phyloP scores from a whole-genome alignment of 2,888 invertebrate genomes.

The Bombylius major region DNA sequence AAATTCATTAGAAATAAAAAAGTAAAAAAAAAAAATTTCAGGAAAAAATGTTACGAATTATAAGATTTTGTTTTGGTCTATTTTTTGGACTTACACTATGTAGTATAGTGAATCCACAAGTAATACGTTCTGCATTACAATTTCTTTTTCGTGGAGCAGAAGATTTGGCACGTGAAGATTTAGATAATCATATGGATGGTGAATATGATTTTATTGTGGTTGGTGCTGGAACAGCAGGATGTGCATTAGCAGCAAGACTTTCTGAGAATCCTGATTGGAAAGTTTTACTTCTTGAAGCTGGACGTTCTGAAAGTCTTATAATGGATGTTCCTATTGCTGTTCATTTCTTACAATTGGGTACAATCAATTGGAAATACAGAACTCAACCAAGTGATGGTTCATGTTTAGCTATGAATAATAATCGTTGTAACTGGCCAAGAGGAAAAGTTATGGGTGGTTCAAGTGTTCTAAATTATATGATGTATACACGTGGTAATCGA shows the following conservation, averaged over 20 bases:
- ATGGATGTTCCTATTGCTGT: constrained; percentile 68
- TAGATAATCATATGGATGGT: constrained; percentile 7
- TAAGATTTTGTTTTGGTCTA: background rate
- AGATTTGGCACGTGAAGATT: constrained; percentile 6
- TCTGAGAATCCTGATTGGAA: constrained; percentile 56
- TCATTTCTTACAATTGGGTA: constrained; percentile 53
- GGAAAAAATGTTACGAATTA: background rate
- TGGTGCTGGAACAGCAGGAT: constrained; percentile 72
- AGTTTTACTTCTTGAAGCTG: constrained; percentile 57
- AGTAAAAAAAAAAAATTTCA: constrained; percentile 12
- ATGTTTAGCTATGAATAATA: constrained; percentile 61
- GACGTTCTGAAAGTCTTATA: constrained; percentile 51
- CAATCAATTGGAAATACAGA: constrained; percentile 69
- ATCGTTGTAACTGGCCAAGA: constrained; percentile 64
- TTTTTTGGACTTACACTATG: background rate
- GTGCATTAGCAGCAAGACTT: constrained; percentile 59
- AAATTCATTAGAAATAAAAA: constrained; percentile 27
- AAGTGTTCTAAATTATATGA: constrained; percentile 69
- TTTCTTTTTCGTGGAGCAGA: constrained; percentile 1
- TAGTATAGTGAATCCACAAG: background rate
- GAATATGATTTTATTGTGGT: constrained; percentile 67
- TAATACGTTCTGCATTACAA: background rate
- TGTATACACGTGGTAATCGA: constrained; percentile 57
- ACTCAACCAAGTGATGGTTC: constrained; percentile 61
- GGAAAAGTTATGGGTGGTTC: constrained; percentile 76